phyloP scores from a whole-genome alignment of 2,888 invertebrate genomes.

The Ectemnius continuus region DNA sequence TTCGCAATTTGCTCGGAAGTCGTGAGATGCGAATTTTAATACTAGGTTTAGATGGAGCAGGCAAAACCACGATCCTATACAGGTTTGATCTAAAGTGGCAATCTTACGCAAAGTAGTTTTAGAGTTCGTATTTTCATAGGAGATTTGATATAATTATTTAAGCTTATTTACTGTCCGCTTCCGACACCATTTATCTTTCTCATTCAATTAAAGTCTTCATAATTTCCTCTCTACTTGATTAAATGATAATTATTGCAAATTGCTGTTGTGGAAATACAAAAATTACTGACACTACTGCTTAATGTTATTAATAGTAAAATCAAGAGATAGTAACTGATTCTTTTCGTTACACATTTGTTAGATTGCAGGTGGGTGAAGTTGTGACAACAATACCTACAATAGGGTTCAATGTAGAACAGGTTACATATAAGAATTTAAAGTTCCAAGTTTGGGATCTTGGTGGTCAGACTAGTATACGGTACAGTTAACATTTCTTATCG shows the following conservation, averaged over 20 bases:
- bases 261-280: too few relatives aligned
- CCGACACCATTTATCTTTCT: too few relatives aligned
- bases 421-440: slow-evolving; percentile 98
- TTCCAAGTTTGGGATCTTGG: slow-evolving; percentile 99
- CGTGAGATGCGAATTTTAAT: slow-evolving; percentile 99
- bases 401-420: slow-evolving; percentile 99
- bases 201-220: too few relatives aligned
- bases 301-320: too few relatives aligned
- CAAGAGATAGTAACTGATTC: too few relatives aligned
- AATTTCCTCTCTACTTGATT: too few relatives aligned
- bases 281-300: too few relatives aligned
- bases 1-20: slow-evolving; percentile 95
- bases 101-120: slow-evolving; percentile 24
- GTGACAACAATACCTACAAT: slow-evolving; percentile 99
- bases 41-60: slow-evolving; percentile 98
- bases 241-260: too few relatives aligned
- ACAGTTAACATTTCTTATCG: slow-evolving; percentile 43
- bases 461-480: slow-evolving; percentile 99
- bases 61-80: slow-evolving; percentile 99
- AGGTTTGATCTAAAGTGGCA: slow-evolving; percentile 77
- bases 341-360: slow-evolving; percentile 60
- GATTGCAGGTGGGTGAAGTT: slow-evolving; percentile 98
- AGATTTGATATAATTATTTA: background rate
- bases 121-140: slow-evolving; percentile 36
- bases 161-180: too few relatives aligned